Evolutionary conservation across 2,113 vertebrate species (phyloP).

Genomic region (Dendropsophus ebraccatus): DNA sequence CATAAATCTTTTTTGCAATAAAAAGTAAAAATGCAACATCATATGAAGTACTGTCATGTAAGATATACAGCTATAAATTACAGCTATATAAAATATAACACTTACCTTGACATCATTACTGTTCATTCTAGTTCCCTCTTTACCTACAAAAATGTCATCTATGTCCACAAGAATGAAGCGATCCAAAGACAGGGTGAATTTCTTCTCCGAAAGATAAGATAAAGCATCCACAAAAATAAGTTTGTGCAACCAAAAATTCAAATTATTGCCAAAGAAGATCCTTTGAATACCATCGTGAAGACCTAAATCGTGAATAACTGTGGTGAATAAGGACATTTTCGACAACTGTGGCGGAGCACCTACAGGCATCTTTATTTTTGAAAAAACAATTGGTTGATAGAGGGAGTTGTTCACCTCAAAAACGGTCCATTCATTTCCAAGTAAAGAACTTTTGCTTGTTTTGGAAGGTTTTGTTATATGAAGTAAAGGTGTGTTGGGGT

Average conservation of each 20-base stretch:
- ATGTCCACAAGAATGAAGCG: slow-evolving; percentile 82
- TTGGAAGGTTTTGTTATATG: slow-evolving; percentile 77
- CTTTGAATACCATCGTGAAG: slow-evolving; percentile 78
- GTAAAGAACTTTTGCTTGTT: slow-evolving; percentile 73
- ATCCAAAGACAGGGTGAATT: slow-evolving; percentile 75
- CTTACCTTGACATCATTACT: slow-evolving; percentile 80
- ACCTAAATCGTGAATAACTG: slow-evolving; percentile 77
- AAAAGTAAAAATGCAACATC: not conserved
- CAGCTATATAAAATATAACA: not conserved
- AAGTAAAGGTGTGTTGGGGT: slow-evolving; percentile 77
- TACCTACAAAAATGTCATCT: slow-evolving; percentile 82
- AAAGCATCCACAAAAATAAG: slow-evolving; percentile 81
- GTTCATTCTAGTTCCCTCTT: slow-evolving; percentile 82
- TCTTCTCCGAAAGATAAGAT: slow-evolving; percentile 72
- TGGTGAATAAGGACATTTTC: slow-evolving; percentile 72
- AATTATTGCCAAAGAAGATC: slow-evolving; percentile 78
- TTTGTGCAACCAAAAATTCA: slow-evolving; percentile 83
- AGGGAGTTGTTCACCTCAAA: slow-evolving; percentile 78
- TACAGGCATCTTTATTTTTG: slow-evolving; percentile 73
- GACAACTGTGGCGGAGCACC: slow-evolving; percentile 68
- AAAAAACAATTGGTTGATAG: slow-evolving; percentile 78
- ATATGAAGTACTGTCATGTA: not conserved
- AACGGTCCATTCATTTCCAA: slow-evolving; percentile 78
- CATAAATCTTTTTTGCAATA: not conserved
- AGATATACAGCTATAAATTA: too few relatives aligned